Conservation (phyloP, 2,797 vertebrate genomes). For the Sebastes itinus region DNA sequence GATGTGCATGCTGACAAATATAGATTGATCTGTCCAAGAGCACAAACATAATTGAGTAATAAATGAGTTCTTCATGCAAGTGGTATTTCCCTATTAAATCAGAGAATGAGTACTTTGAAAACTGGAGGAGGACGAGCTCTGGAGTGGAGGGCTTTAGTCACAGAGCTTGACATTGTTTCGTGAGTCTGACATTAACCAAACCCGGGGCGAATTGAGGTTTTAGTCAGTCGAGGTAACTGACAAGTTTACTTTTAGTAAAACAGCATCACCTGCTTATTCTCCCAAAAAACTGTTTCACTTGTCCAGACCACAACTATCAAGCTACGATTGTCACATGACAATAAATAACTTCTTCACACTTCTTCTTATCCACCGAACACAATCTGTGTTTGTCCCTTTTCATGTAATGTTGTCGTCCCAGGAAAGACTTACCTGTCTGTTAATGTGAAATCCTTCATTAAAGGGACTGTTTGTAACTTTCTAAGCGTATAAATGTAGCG, state of each 20-base stretch:
- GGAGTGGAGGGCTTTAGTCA: slow-evolving; percentile 25
- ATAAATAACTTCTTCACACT: neutral
- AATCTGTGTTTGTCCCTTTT: neutral
- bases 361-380: too few species aligned
- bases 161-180: slow-evolving; percentile 24
- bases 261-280: neutral
- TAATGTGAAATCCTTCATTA: neutral
- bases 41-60: slow-evolving; percentile 25
- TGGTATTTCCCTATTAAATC: slow-evolving; percentile 32
- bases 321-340: neutral
- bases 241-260: neutral
- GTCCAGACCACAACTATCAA: neutral
- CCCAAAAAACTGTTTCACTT: neutral
- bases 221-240: neutral
- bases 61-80: slow-evolving; percentile 23
- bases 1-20: slow-evolving; percentile 18
- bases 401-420: neutral
- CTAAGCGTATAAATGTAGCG: too few species aligned
- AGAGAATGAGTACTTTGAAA: slow-evolving; percentile 14
- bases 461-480: too few species aligned
- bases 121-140: slow-evolving; percentile 2
- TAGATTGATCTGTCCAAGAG: slow-evolving; percentile 3
- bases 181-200: slow-evolving; percentile 14
- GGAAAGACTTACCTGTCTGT: neutral
- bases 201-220: neutral